Conservation (phyloP, 2,113 vertebrate species). For the Eublepharis macularius region DNA sequence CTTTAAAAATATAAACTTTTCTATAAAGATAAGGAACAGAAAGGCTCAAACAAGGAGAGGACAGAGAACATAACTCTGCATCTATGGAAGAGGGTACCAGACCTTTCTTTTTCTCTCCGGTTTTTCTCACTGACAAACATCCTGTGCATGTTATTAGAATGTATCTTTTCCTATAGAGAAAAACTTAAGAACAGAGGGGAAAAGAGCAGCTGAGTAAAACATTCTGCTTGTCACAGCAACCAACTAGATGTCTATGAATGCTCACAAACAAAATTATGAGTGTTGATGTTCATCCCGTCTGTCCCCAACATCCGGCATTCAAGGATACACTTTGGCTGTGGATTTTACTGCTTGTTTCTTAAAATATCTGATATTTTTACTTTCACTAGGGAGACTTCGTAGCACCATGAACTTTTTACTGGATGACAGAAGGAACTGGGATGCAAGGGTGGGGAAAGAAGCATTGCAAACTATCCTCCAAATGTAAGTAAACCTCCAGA, state of each 20-base stretch:
- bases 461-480: neutral
- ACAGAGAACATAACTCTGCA: neutral
- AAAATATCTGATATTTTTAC: slow-evolving; percentile 41
- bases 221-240: neutral
- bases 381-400: slow-evolving; percentile 44
- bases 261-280: neutral
- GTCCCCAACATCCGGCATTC: neutral
- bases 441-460: neutral
- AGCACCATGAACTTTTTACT: neutral
- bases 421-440: neutral
- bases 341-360: neutral
- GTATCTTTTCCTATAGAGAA: neutral
- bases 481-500: neutral
- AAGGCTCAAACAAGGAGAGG: neutral
- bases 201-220: neutral
- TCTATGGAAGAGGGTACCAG: neutral
- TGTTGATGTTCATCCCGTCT: neutral
- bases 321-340: neutral
- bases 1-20: neutral
- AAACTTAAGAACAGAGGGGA: neutral
- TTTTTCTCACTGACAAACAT: neutral
- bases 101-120: neutral
- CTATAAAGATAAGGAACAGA: neutral
- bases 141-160: neutral
- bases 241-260: neutral